Evolutionary conservation across 2,113 vertebrate species (phyloP).

Genomic region (Oryzias javanicus): DNA sequence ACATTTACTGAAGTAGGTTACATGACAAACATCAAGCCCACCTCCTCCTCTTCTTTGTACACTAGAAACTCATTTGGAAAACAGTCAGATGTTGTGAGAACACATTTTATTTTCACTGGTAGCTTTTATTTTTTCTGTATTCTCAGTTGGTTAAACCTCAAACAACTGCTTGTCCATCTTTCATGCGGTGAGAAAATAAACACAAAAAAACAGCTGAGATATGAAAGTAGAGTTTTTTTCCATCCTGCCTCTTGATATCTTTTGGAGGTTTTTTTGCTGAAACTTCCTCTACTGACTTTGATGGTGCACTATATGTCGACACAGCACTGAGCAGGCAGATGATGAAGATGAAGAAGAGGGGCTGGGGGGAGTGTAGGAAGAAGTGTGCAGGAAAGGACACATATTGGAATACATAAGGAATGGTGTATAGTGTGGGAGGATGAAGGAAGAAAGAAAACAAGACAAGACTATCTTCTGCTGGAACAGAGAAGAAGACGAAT

Average conservation of each 20-base stretch:
- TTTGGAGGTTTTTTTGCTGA: constrained; percentile 16
- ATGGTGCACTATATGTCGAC: constrained; percentile 52
- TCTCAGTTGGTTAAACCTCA: constrained; percentile 38
- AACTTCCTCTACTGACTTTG: constrained; percentile 45
- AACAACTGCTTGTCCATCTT: constrained; percentile 28
- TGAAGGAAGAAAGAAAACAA: constrained; percentile 11
- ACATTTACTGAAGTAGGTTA: constrained; percentile 6
- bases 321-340: constrained; percentile 45
- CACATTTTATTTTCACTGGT: constrained; percentile 34
- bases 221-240: constrained; percentile 34
- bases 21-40: constrained; percentile 19
- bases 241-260: constrained; percentile 31
- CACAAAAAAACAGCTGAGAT: constrained; percentile 21
- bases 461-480: too few species aligned
- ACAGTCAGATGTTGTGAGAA: constrained; percentile 32
- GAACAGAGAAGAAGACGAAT: background rate
- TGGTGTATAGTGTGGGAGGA: constrained; percentile 15
- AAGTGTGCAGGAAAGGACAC: constrained; percentile 6
- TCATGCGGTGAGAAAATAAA: constrained; percentile 44
- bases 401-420: constrained; percentile 36
- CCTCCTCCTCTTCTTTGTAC: constrained; percentile 15
- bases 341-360: constrained; percentile 39
- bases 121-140: constrained; percentile 15
- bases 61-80: constrained; percentile 31
- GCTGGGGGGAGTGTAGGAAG: constrained; percentile 20